These are phyloP conservation scores for Lemur catta DNA, from an alignment of 2,797 vertebrate species.

Conservation along the genomic window DNA sequence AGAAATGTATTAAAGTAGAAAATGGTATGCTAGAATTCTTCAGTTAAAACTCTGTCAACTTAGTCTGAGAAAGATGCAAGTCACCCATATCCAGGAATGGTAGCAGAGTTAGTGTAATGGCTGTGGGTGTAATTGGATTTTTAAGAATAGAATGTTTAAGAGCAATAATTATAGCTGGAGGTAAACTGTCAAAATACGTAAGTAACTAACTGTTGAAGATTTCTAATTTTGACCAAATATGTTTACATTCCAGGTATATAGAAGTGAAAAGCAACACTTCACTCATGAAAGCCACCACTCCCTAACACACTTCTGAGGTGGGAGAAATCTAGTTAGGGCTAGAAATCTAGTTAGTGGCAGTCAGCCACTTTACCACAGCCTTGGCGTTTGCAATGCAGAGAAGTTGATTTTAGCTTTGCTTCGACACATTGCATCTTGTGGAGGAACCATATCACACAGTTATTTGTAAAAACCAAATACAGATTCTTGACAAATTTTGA, in stretches of 20 bases:
- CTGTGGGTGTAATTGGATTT: not conserved
- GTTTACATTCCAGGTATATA: not conserved
- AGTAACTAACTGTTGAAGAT: not conserved
- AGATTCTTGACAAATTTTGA: not conserved
- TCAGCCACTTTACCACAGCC: not conserved
- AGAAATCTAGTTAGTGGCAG: not conserved
- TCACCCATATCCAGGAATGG: not conserved
- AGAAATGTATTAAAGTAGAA: not conserved
- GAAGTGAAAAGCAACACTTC: not conserved
- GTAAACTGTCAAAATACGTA: not conserved
- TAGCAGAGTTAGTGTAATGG: not conserved
- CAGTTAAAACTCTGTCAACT: not conserved
- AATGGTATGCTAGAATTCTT: constrained; percentile 1
- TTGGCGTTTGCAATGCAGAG: not conserved
- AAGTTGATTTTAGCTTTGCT: not conserved
- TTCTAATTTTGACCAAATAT: not conserved
- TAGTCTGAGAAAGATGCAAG: not conserved
- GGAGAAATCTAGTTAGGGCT: not conserved
- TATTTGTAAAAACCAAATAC: constrained; percentile 20
- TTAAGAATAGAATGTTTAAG: not conserved
- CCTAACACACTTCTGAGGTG: not conserved
- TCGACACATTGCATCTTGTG: not conserved
- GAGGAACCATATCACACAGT: not conserved
- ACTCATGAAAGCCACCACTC: not conserved
- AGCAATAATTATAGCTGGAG: not conserved